Base-by-base conservation (phyloP, 1,140 invertebrate species). In the Babylonia areolata region DNA sequence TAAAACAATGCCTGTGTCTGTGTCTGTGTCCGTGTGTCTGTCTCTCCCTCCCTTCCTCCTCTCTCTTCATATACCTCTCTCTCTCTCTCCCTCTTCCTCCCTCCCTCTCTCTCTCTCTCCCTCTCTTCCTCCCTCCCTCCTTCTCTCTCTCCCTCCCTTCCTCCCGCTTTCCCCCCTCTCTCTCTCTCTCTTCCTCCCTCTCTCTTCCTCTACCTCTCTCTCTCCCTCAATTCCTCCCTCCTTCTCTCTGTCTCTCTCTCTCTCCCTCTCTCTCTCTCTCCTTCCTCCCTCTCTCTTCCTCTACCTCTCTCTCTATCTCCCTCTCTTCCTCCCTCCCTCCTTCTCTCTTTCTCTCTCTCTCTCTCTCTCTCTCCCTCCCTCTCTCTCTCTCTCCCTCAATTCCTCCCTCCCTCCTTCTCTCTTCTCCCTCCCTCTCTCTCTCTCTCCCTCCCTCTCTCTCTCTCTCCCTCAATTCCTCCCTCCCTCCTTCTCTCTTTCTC, bases 361-460 rank as follows among this genome's bases (percentile, higher is more conserved):
- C 46, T 51, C 46, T 51, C 46, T 51, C 6, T 51, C 46, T 51
- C 46, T 51, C 46, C 46, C 46, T n/a, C n/a, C n/a, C n/a, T n/a
- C n/a, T n/a, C n/a, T n/a, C n/a, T n/a, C n/a, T 51, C 46, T 51
- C 9, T 20, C 46, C 46, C n/a, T n/a, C n/a, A n/a, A n/a, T n/a
- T n/a, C n/a, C n/a, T n/a, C n/a, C n/a, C n/a, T n/a, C n/a, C n/a
- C 46, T 51, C 20, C 6, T 51, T 20, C 20, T 20, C 20, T 20
- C 46, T 51, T 51, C 46, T 51, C 46, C 46, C 6, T 51, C 6
- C 20, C 46, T 20, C 46, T 51, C 42, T 81, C 42, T 42, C 40
- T 42, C 79, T 81, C 42, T 42, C 40, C n/a, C 79, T 81, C 42
- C 35, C 40, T 42, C 79, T 81, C 42, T 42, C 40, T n/a, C n/a